Evolutionary conservation across 2,888 invertebrate species (phyloP).

Genomic region (Diarsia mendica): DNA sequence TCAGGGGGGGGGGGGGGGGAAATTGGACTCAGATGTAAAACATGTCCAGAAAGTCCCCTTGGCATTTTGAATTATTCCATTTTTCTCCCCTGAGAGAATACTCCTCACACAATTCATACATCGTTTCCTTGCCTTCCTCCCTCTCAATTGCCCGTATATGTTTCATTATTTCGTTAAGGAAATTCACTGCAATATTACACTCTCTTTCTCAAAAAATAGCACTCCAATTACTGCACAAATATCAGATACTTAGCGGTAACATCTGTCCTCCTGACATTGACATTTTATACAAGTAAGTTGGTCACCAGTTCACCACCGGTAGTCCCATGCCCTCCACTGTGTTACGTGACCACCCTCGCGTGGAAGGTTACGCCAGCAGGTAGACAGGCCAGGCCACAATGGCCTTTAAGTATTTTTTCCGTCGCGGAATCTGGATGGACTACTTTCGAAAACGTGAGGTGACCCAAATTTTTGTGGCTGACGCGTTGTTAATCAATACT

Average conservation of each 20-base stretch:
- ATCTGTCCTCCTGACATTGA: conserved; percentile 54
- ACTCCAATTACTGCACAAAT: background rate
- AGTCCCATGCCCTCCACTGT: conserved; percentile 34
- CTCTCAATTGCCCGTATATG: background rate
- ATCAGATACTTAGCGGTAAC: background rate
- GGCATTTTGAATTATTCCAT: too few relatives aligned
- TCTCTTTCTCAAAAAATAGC: background rate
- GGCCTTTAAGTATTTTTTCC: conserved; percentile 79
- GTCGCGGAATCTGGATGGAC: conserved; percentile 83
- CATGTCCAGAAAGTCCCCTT: too few relatives aligned
- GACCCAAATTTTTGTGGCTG: conserved; percentile 77
- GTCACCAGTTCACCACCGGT: conserved; percentile 38
- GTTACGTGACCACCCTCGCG: conserved; percentile 62
- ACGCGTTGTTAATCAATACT: conserved; percentile 69
- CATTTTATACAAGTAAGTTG: conserved; percentile 40
- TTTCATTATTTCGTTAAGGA: background rate
- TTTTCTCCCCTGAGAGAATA: too few relatives aligned
- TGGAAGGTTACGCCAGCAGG: conserved; percentile 55
- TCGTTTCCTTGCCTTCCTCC: background rate
- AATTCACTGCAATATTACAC: background rate
- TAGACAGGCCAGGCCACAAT: conserved; percentile 55
- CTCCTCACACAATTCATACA: background rate
- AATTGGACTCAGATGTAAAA: too few relatives aligned
- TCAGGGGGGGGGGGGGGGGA: too few relatives aligned
- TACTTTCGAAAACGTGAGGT: conserved; percentile 84